These are phyloP conservation scores for Melanotaenia boesemani DNA, from an alignment of 2,797 vertebrate genomes.

Conservation along the genomic window DNA sequence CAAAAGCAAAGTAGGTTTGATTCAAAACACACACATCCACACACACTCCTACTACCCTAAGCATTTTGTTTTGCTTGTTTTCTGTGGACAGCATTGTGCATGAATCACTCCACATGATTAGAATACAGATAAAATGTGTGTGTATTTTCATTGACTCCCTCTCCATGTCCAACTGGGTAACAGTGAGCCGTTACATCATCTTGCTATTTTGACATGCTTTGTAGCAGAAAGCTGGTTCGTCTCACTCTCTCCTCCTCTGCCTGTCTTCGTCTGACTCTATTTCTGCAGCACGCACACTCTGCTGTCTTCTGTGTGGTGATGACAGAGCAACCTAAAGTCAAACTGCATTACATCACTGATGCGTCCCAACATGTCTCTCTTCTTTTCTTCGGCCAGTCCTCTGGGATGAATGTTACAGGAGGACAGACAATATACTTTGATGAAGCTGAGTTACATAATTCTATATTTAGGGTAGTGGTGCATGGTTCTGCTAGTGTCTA, in stretches of 20 bases:
- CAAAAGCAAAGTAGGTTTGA: constrained; percentile 8
- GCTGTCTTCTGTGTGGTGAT: constrained; percentile 14
- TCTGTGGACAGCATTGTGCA: constrained; percentile 5
- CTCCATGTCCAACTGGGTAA: constrained; percentile 64
- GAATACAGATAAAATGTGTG: constrained; percentile 59
- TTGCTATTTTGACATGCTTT: constrained; percentile 45
- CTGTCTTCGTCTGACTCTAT: constrained; percentile 30
- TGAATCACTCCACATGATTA: constrained; percentile 54
- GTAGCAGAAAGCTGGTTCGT: constrained; percentile 40
- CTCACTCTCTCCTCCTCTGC: constrained; percentile 23
- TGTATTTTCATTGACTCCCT: constrained; percentile 63
- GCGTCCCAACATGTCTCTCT: constrained; percentile 11
- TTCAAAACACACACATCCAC: constrained; percentile 1
- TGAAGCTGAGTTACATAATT: constrained; percentile 40
- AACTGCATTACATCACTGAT: constrained; percentile 47
- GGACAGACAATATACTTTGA: constrained; percentile 27
- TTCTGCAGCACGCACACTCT: constrained; percentile 28
- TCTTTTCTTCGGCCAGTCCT: constrained; percentile 10
- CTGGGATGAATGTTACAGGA: constrained; percentile 43
- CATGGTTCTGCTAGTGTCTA: not conserved
- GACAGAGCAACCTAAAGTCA: constrained; percentile 52
- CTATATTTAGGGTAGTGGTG: constrained; percentile 50
- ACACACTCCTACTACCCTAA: constrained; percentile 6
- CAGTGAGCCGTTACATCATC: constrained; percentile 65
- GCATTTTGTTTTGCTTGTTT: not conserved